phyloP scores from a whole-genome alignment of 2,888 invertebrate genomes.

The Laspeyria flexula region DNA sequence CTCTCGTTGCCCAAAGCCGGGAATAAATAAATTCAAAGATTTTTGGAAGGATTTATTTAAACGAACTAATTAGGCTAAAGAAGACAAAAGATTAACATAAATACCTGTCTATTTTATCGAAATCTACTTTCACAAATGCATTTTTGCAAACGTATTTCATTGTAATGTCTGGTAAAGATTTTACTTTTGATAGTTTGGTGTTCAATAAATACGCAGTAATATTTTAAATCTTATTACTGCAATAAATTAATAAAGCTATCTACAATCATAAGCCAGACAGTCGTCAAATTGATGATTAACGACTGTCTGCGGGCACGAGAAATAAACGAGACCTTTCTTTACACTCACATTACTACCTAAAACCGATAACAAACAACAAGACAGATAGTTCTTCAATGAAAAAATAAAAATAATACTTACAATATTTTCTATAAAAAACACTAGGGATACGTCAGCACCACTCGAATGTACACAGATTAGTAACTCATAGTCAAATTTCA shows the following conservation, averaged over 20 bases:
- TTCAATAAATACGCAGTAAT: not conserved
- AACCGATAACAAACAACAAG: not conserved
- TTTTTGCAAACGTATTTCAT: too few relatives aligned
- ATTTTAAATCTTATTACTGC: not conserved
- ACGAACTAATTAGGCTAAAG: too few relatives aligned
- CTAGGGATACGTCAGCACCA: conserved; percentile 20
- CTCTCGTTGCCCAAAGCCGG: too few relatives aligned
- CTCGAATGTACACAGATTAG: conserved; percentile 1
- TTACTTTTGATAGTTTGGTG: not conserved
- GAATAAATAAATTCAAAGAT: too few relatives aligned
- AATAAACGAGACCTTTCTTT: not conserved
- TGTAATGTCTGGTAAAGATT: too few relatives aligned
- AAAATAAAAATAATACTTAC: conserved; percentile 24
- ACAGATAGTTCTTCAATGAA: not conserved
- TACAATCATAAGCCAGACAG: not conserved
- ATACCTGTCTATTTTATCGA: too few relatives aligned
- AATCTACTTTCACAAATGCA: too few relatives aligned
- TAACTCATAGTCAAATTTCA: conserved; percentile 8
- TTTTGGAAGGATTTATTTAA: too few relatives aligned
- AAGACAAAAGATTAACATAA: too few relatives aligned
- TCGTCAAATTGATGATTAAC: not conserved
- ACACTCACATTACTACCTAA: not conserved
- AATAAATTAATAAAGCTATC: too few relatives aligned
- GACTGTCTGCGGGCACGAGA: not conserved
- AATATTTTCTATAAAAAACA: not conserved